Conservation (phyloP, 2,113 vertebrate species). For the Cariama cristata region DNA sequence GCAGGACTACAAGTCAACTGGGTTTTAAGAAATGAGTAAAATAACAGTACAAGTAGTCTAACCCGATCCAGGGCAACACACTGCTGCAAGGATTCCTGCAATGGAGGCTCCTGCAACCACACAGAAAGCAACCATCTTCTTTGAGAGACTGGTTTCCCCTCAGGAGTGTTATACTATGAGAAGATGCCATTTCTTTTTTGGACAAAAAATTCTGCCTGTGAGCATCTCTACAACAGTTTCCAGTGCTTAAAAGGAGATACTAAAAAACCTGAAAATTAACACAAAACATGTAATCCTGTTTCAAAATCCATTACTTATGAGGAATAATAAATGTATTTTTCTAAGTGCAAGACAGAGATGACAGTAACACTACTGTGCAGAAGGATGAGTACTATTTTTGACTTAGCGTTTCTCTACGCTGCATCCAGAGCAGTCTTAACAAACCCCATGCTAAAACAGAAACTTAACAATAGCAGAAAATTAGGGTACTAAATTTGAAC, state of each 20-base stretch:
- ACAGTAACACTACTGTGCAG: background rate
- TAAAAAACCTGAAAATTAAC: background rate
- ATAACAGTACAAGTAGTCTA: background rate
- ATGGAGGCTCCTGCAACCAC: background rate
- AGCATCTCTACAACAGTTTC: background rate
- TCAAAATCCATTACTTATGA: background rate
- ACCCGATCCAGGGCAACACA: background rate
- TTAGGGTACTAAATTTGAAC: background rate
- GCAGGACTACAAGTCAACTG: background rate
- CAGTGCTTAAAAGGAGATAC: background rate
- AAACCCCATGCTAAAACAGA: background rate
- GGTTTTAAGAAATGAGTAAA: background rate
- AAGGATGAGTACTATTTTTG: background rate
- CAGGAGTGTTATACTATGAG: background rate
- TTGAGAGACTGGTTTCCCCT: background rate
- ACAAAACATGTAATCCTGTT: background rate
- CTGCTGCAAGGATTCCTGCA: background rate
- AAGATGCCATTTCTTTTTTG: background rate
- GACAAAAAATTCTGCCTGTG: background rate
- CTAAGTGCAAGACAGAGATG: background rate
- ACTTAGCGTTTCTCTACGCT: background rate
- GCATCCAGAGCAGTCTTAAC: background rate
- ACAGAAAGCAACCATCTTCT: background rate
- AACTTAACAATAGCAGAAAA: background rate
- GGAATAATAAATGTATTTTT: background rate